These are phyloP conservation scores for Halictus ligatus DNA, from an alignment of 2,888 invertebrate species.

Conservation along the genomic window DNA sequence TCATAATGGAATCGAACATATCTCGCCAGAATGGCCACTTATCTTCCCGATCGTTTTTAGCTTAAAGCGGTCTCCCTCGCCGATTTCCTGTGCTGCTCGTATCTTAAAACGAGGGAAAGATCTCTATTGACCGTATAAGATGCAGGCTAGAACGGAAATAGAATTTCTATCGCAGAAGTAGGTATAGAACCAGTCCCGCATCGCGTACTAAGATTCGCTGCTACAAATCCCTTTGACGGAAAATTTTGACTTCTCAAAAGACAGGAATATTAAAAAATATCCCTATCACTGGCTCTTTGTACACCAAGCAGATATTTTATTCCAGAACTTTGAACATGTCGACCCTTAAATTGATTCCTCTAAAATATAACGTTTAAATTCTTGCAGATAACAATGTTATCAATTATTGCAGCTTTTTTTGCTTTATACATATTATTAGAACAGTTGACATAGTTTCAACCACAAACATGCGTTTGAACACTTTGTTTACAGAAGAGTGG, in stretches of 20 bases:
- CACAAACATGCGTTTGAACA: too few relatives aligned
- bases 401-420: too few relatives aligned
- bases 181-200: conserved; percentile 27
- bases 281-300: neutral
- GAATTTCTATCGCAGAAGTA: conserved; percentile 51
- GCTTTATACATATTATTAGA: too few relatives aligned
- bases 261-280: neutral
- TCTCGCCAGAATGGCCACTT: conserved; percentile 46
- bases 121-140: conserved; percentile 50
- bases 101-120: conserved; percentile 50
- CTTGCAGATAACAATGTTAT: neutral
- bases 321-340: neutral
- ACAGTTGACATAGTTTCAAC: too few relatives aligned
- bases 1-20: conserved; percentile 41
- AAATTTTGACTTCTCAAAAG: conserved; percentile 8
- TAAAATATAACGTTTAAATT: neutral
- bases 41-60: conserved; percentile 47
- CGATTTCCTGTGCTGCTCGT: conserved; percentile 43
- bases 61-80: conserved; percentile 51
- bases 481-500: too few relatives aligned
- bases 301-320: neutral
- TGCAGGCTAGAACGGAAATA: conserved; percentile 54
- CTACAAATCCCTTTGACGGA: neutral
- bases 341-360: neutral
- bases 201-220: neutral